These are phyloP conservation scores for Typhlichthys subterraneus DNA, from an alignment of 2,797 vertebrate species.

Conservation along the genomic window DNA sequence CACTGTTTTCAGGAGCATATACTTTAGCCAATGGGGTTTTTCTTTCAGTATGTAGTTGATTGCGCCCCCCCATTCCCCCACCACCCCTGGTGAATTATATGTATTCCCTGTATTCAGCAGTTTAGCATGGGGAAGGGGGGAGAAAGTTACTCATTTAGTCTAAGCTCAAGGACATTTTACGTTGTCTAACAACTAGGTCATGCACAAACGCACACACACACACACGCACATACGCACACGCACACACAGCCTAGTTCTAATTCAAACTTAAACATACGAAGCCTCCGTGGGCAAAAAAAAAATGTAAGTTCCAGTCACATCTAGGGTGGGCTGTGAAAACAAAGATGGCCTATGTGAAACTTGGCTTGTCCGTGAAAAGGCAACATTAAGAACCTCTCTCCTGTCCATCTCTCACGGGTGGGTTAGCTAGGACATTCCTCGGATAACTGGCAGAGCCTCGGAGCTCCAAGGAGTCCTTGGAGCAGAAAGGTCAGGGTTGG, in stretches of 20 bases:
- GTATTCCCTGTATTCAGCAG: background rate
- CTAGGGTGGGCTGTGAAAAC: slow-evolving; percentile 42
- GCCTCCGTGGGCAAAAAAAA: slow-evolving; percentile 22
- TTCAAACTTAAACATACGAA: background rate
- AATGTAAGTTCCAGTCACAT: slow-evolving; percentile 26
- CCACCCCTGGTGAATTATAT: background rate
- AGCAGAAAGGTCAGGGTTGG: slow-evolving; percentile 12
- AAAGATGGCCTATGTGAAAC: slow-evolving; percentile 58
- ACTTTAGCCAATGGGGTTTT: background rate
- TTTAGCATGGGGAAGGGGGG: background rate
- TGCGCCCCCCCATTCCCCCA: background rate
- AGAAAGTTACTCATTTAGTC: background rate
- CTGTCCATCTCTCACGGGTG: slow-evolving; percentile 43
- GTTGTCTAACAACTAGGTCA: background rate
- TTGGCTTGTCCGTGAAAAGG: slow-evolving; percentile 54
- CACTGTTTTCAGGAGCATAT: too few relatives aligned
- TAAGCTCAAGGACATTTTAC: background rate
- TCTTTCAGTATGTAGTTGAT: background rate
- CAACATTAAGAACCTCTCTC: slow-evolving; percentile 56
- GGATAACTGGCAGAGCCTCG: slow-evolving; percentile 67
- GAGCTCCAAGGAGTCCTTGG: slow-evolving; percentile 56
- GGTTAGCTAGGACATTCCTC: slow-evolving; percentile 68
- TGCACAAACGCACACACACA: background rate
- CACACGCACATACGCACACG: slow-evolving; percentile 23
- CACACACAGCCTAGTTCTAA: background rate